Base-by-base conservation (phyloP, 2,888 invertebrate genomes). In the Drosophila emarginata region DNA sequence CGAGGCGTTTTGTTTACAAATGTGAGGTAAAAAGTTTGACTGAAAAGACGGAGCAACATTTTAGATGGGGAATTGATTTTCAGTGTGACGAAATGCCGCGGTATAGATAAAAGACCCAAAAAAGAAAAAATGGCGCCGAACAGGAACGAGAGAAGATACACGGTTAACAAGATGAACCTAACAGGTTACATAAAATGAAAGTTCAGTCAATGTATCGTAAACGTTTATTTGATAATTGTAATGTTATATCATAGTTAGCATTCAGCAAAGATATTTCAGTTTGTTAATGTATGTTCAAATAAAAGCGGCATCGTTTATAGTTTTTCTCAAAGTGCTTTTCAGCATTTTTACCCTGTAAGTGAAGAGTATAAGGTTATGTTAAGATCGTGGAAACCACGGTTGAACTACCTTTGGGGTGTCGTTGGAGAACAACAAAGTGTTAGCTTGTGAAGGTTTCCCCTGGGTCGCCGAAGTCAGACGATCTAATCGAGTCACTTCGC, bases 1-100 rank as follows among this genome's bases (percentile, higher is more conserved):
- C 57, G 70, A 63, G 62, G 74, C 77, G 76, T 67, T 87, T 87
- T 82, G 82, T 82, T 87, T 87, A 82, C 85, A 81, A 87, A 87
- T 61, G 74, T 77, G 76, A 74, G 80, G 79, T 67, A 71, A 76
- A 74, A 80, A 67, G 63, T 69, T 72, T 28, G 51, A 64, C 54
- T 54, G 65, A 72, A 74, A 80, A 71, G 60, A 64, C 70, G 62
- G 61, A 53, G 68, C n/a, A 80, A 67, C 82, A 71, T 83, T 79
- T 81, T 69, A 74, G 76, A 67, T 76, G 72, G 77, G 84, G 84
- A 83, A 83, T 83, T 87, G 87, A 83, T 83, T 83, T 83, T 83
- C 66, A 70, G 69, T 87, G 76, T 79, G 81, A 80, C 84, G 73
- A 83, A 69, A 68, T 40, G 64, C 67, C 73, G 72, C 80, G 75